phyloP scores from a whole-genome alignment of 2,797 vertebrate genomes.

The Gobio occitaniae region DNA sequence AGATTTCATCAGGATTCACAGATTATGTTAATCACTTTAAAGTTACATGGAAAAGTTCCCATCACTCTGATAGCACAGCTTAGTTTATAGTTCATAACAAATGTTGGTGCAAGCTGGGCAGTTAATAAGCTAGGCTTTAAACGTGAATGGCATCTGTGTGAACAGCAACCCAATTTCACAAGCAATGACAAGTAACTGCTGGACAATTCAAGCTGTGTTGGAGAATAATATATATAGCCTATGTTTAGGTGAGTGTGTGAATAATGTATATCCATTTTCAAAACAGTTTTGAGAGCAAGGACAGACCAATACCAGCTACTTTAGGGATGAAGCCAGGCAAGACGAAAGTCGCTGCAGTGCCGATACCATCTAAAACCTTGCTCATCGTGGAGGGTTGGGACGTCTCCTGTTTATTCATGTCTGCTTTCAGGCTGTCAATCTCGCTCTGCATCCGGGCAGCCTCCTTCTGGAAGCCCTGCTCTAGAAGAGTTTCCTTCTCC shows the following conservation, averaged over 20 bases:
- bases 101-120: background rate
- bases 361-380: conserved; percentile 16
- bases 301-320: background rate
- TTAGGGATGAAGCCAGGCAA: conserved; percentile 44
- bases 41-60: background rate
- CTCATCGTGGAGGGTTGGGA: conserved; percentile 9
- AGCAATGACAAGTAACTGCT: background rate
- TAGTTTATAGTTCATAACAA: background rate
- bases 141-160: background rate
- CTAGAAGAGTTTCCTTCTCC: conserved; percentile 38
- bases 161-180: background rate
- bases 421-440: conserved; percentile 30
- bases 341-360: background rate
- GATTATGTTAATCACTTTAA: background rate
- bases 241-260: background rate
- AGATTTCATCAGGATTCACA: background rate
- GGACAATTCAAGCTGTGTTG: background rate
- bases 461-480: conserved; percentile 22
- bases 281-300: background rate
- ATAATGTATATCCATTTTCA: background rate
- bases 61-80: background rate
- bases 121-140: background rate
- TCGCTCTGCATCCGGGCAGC: conserved; percentile 39
- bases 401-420: background rate
- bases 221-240: background rate